Base-by-base conservation (phyloP, 64 coral and sea anemone genomes). In the Pachyseris speciosa region DNA sequence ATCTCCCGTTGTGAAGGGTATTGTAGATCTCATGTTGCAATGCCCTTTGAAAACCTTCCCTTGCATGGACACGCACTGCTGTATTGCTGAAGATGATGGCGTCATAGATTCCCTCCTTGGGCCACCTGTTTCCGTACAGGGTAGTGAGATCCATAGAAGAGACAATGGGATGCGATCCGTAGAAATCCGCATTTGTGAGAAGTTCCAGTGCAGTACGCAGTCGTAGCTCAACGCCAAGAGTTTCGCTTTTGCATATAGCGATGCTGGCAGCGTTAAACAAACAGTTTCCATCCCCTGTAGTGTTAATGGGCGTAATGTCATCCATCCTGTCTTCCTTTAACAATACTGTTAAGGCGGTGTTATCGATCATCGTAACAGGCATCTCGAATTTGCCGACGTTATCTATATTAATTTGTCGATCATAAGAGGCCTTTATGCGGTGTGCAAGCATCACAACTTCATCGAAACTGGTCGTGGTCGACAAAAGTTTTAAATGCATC, bases 241-340 rank as follows among this genome's bases (percentile, higher is more conserved):
- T 26, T 12, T 78, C 13, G 3, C n/a, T 64, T 12, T 73, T 73
- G 51, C 43, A 65, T 50, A 89, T 63, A 43, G 50, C 58, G n/a
- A 89, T 16, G 59, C 71, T 89, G 24, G 87, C 38, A 37, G 71
- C 51, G 48, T 78, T 89, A 38, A 89, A 89, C 16, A 77, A 52
- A 57, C 72, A 89, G 72, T 89, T 89, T 28, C 87, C 87, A 64
- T 89, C 72, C 50, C 87, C 87, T 9, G 50, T 75, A 16, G 72
- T 89, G 30, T 64, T 25, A 36, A 89, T 77, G 37, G 87, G 87
- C 30, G 10, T 59, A 29, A 79, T 55, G 75, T 79, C 58, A 50
- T 59, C 17, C 51, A 24, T 79, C 33, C 28, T 81, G 15, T 34
- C 28, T n/a, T 57, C 77, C 7, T 20, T 33, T 81, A 51, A 36